These are phyloP conservation scores for Crematogaster levior DNA, from an alignment of 2,888 invertebrate species.

Conservation along the genomic window DNA sequence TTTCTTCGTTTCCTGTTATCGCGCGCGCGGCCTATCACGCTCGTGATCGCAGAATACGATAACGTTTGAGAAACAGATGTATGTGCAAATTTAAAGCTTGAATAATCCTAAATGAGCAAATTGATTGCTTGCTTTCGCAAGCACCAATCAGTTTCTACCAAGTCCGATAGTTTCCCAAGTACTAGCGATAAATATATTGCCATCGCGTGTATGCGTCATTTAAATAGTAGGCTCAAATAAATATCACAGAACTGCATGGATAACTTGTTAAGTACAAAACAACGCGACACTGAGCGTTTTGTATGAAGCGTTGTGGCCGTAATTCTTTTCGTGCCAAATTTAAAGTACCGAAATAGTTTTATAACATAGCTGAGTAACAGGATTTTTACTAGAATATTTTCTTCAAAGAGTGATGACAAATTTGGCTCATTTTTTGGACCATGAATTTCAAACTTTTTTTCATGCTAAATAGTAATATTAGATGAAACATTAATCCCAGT, in stretches of 20 bases:
- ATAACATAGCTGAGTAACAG: background rate
- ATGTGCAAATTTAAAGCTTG: slow-evolving; percentile 48
- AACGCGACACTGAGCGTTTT: background rate
- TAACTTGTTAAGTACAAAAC: background rate
- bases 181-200: background rate
- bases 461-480: too few species aligned
- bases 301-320: background rate
- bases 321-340: background rate
- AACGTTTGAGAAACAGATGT: slow-evolving; percentile 32
- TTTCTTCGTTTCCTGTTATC: slow-evolving; percentile 59
- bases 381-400: background rate
- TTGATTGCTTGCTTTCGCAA: background rate
- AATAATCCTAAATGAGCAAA: slow-evolving; percentile 26
- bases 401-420: too few species aligned
- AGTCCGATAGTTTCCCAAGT: background rate
- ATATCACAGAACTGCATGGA: background rate
- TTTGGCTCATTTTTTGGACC: too few species aligned
- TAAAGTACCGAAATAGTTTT: background rate
- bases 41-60: slow-evolving; percentile 23
- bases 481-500: too few species aligned
- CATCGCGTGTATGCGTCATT: background rate
- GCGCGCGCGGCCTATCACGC: slow-evolving; percentile 32
- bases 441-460: too few species aligned
- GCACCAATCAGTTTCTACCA: background rate
- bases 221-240: background rate